These are phyloP conservation scores for Cercopithecus diana DNA, from an alignment of 2,797 vertebrate species.

Conservation along the genomic window DNA sequence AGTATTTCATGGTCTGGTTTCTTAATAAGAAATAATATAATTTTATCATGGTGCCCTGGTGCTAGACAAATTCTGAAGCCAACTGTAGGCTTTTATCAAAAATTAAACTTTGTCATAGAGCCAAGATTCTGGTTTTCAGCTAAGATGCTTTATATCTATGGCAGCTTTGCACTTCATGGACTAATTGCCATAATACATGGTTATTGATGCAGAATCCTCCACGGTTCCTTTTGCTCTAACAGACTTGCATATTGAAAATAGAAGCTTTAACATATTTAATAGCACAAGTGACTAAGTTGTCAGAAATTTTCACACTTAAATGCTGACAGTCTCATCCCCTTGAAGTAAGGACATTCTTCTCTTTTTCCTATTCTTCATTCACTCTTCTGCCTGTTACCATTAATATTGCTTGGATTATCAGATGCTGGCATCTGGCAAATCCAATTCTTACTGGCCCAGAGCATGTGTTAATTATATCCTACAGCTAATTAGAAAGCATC, in stretches of 20 bases:
- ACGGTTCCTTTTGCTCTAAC: slow-evolving; percentile 42
- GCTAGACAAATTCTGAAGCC: slow-evolving; percentile 31
- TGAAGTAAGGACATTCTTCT: not conserved
- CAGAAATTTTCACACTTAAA: slow-evolving; percentile 43
- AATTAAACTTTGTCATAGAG: slow-evolving; percentile 54
- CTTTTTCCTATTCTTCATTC: not conserved
- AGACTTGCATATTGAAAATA: slow-evolving; percentile 15
- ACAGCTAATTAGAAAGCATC: slow-evolving; percentile 74
- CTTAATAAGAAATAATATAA: slow-evolving; percentile 64
- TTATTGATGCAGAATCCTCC: slow-evolving; percentile 28
- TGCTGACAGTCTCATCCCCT: not conserved
- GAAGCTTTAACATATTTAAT: slow-evolving; percentile 36
- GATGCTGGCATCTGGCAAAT: slow-evolving; percentile 68
- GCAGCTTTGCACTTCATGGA: not conserved
- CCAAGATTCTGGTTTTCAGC: slow-evolving; percentile 41
- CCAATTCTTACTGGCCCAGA: slow-evolving; percentile 61
- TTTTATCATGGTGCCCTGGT: slow-evolving; percentile 39
- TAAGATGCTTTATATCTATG: slow-evolving; percentile 29
- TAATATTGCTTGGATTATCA: slow-evolving; percentile 51
- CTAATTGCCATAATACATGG: slow-evolving; percentile 47
- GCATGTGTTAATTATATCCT: slow-evolving; percentile 72
- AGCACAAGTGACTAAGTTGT: slow-evolving; percentile 27
- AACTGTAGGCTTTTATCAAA: slow-evolving; percentile 62
- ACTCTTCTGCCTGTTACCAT: not conserved
- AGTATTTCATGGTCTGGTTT: slow-evolving; percentile 49